phyloP scores from a whole-genome alignment of 2,888 invertebrate species.

The Yponomeuta sedellus region DNA sequence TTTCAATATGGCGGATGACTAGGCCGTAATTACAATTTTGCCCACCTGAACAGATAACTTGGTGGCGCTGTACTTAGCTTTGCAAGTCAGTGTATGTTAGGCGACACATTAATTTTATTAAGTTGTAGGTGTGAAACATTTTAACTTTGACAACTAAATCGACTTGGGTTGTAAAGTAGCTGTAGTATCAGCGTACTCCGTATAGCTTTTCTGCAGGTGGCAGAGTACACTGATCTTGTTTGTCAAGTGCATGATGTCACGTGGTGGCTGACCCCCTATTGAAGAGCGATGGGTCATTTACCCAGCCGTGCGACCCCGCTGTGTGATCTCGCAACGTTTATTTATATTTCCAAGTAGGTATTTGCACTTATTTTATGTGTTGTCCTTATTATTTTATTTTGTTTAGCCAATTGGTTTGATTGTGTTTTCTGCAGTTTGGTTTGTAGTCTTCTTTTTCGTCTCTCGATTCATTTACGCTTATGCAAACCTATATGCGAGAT shows the following conservation, averaged over 20 bases:
- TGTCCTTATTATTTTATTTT: background rate
- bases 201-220: background rate
- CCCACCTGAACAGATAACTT: no score
- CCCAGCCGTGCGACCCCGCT: conserved; percentile 19
- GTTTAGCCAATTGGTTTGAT: background rate
- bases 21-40: no score
- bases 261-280: conserved; percentile 22
- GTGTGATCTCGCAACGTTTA: conserved; percentile 12
- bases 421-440: background rate
- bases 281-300: conserved; percentile 63
- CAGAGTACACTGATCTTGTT: background rate
- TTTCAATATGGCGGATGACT: no score
- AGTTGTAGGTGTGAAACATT: no score
- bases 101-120: no score
- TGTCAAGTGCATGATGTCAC: background rate
- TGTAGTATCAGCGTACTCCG: no score
- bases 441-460: background rate
- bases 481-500: no score
- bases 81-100: no score
- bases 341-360: background rate
- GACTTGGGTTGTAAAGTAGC: no score
- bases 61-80: no score
- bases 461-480: no score
- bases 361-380: background rate
- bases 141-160: no score